These are phyloP conservation scores for Xenopus laevis DNA, from an alignment of 2,113 vertebrate species.

Conservation along the genomic window DNA sequence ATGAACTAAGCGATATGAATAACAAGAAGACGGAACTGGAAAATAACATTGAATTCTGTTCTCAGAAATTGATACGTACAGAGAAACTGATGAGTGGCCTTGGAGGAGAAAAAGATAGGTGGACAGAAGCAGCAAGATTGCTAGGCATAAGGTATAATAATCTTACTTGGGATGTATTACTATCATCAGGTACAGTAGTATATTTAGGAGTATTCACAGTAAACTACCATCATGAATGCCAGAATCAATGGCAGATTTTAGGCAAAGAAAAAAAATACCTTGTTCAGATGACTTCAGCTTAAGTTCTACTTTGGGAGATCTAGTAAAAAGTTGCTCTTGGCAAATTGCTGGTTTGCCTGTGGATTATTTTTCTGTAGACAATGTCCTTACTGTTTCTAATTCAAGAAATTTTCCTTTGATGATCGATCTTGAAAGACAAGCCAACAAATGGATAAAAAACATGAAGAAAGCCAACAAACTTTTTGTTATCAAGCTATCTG, in stretches of 20 bases:
- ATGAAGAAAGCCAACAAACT: conserved; percentile 86
- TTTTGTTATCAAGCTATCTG: conserved; percentile 80
- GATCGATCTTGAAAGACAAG: conserved; percentile 92
- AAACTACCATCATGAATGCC: conserved; percentile 76
- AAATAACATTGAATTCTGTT: conserved; percentile 83
- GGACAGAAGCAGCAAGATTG: conserved; percentile 78
- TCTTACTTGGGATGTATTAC: conserved; percentile 81
- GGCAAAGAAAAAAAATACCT: conserved; percentile 74
- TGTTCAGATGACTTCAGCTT: conserved; percentile 80
- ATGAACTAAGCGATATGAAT: conserved; percentile 77
- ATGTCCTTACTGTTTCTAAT: conserved; percentile 86
- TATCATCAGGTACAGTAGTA: conserved; percentile 82
- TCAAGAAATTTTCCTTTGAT: conserved; percentile 87
- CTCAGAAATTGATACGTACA: conserved; percentile 80
- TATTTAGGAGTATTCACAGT: conserved; percentile 88
- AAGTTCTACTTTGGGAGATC: conserved; percentile 76
- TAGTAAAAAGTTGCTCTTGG: conserved; percentile 83
- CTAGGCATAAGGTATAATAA: conserved; percentile 72
- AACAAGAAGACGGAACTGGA: conserved; percentile 71
- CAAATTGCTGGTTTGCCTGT: conserved; percentile 84
- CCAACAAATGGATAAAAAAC: conserved; percentile 92
- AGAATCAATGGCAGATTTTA: conserved; percentile 71
- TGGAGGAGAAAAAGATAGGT: conserved; percentile 87
- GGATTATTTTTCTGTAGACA: conserved; percentile 88
- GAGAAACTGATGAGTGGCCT: conserved; percentile 86